phyloP scores from a whole-genome alignment of 2,888 invertebrate species.

The Heliconius erato region DNA sequence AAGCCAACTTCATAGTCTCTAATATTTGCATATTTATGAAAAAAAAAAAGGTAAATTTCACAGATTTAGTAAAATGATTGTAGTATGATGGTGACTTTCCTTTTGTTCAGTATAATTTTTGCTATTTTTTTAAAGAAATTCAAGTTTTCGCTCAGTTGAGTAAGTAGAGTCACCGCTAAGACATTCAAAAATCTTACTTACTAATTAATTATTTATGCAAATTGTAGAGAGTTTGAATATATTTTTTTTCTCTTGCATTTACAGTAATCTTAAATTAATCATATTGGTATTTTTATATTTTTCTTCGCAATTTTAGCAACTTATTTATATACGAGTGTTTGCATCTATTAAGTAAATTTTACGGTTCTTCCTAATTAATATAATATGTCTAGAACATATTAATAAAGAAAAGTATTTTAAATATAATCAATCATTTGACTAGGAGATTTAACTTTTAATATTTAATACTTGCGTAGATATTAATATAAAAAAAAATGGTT shows the following conservation, averaged over 20 bases:
- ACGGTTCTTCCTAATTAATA: not conserved
- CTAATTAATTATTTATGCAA: slow-evolving; percentile 24
- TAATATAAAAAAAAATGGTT: no score
- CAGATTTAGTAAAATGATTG: not conserved
- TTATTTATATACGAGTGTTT: not conserved
- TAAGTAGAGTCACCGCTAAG: slow-evolving; percentile 34
- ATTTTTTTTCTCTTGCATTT: slow-evolving; percentile 2
- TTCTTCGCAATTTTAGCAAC: not conserved
- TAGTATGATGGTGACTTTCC: slow-evolving; percentile 24
- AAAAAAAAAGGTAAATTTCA: not conserved
- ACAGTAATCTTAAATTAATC: slow-evolving; percentile 11
- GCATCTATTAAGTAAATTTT: not conserved
- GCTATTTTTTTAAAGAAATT: slow-evolving; percentile 19
- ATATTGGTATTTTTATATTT: not conserved
- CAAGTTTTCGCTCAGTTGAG: slow-evolving; percentile 33
- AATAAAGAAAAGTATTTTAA: no score
- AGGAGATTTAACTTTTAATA: no score
- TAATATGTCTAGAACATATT: not conserved
- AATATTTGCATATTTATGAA: no score
- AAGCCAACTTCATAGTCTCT: no score
- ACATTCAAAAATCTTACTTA: slow-evolving; percentile 16
- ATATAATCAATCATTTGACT: no score
- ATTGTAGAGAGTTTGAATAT: not conserved
- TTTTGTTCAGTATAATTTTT: slow-evolving; percentile 23
- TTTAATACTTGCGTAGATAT: no score